A percentile compares a stretch with the other conserved stretches of the same genome.
Evolutionary conservation across 1,140 invertebrate species (phyloP).

Genomic region (Brachionus manjavacas): DNA sequence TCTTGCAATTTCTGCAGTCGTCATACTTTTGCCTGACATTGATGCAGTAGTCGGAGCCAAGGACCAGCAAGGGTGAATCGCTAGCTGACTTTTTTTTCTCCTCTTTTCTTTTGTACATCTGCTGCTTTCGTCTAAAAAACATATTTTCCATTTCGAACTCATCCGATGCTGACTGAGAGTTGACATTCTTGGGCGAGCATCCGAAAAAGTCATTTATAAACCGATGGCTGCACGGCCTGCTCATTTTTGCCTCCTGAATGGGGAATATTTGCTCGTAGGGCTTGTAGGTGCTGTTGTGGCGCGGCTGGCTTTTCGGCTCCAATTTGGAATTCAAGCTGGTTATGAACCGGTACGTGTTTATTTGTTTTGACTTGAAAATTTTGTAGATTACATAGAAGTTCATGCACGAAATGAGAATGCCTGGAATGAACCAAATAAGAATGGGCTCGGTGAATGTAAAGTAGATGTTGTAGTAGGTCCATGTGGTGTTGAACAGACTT

Average conservation of each 20-base stretch:
- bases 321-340: not conserved
- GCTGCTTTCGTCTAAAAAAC: not conserved
- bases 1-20: not conserved
- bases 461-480: slow-evolving; percentile 1
- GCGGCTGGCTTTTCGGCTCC: not conserved
- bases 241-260: not conserved
- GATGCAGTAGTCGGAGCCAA: not conserved
- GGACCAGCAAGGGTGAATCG: not conserved
- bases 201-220: slow-evolving; percentile 8
- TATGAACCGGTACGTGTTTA: not conserved
- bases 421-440: slow-evolving; percentile 25
- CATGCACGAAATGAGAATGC: not conserved
- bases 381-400: slow-evolving; percentile 35
- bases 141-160: slow-evolving; percentile 7
- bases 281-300: not conserved
- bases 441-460: slow-evolving; percentile 25
- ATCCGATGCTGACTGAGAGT: slow-evolving; percentile 15
- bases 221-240: not conserved
- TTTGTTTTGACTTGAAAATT: slow-evolving; percentile 36
- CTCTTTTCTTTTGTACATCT: not conserved
- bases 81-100: not conserved
- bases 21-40: not conserved
- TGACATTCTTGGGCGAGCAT: not conserved
- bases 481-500: not conserved
- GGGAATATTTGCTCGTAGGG: not conserved